phyloP scores from a whole-genome alignment of 2,113 vertebrate species.

The Oncorhynchus keta region DNA sequence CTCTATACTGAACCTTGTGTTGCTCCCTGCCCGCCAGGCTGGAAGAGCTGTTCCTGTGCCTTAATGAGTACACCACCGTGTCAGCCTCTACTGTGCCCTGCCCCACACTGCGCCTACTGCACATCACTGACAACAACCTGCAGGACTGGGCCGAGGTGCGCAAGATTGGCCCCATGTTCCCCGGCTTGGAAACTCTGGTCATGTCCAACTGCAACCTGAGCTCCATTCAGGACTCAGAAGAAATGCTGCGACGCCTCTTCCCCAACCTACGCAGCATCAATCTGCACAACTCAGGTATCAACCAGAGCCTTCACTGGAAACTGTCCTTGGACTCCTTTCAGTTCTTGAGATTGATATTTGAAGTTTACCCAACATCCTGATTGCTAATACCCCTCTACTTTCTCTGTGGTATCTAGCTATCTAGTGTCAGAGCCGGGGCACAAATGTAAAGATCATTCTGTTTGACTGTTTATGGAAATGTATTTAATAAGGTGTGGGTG shows the following conservation, averaged over 20 bases:
- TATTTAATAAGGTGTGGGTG: neutral
- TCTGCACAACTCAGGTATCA: constrained; percentile 94
- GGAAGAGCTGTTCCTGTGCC: constrained; percentile 98
- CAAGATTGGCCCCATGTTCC: constrained; percentile 93
- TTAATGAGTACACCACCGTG: constrained; percentile 94
- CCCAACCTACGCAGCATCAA: constrained; percentile 92
- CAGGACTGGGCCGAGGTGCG: constrained; percentile 94
- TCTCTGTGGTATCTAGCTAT: too few species aligned
- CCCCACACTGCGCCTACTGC: constrained; percentile 89
- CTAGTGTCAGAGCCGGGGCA: neutral
- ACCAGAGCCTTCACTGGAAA: neutral
- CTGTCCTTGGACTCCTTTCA: neutral
- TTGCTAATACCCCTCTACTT: neutral
- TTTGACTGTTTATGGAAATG: neutral
- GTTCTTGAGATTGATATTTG: neutral
- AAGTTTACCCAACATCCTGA: neutral
- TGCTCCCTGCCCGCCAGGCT: constrained; percentile 73
- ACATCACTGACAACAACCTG: constrained; percentile 97
- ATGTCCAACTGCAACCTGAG: constrained; percentile 93
- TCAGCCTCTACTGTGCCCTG: constrained; percentile 83
- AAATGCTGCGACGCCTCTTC: constrained; percentile 86
- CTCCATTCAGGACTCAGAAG: constrained; percentile 83
- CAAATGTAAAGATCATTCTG: neutral
- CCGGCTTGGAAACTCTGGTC: constrained; percentile 88
- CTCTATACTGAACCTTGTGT: too few species aligned